Evolutionary conservation across 2,113 vertebrate genomes (phyloP).

Genomic region (Boulengeromyrus knoepffleri): DNA sequence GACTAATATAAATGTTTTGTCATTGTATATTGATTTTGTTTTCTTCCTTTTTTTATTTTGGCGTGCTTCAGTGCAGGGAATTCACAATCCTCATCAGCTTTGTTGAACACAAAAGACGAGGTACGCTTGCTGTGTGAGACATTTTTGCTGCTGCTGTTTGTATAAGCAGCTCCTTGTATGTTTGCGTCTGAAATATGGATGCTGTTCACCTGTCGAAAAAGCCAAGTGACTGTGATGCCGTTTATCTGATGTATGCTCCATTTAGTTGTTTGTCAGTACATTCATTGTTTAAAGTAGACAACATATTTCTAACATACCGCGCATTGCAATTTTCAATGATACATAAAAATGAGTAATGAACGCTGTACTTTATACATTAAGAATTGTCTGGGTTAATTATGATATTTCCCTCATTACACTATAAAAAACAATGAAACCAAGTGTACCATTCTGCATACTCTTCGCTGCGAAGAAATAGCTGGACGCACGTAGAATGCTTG

Average conservation of each 20-base stretch:
- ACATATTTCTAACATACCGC: not conserved
- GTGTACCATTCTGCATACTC: not conserved
- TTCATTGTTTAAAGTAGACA: not conserved
- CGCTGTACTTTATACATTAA: not conserved
- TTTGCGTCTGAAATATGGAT: not conserved
- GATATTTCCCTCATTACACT: not conserved
- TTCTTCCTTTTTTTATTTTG: not conserved
- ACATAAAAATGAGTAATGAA: not conserved
- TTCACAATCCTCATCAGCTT: constrained; percentile 22
- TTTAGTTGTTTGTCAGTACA: not conserved
- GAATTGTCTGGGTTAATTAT: not conserved
- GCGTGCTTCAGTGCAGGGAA: not conserved
- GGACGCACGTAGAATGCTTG: not conserved
- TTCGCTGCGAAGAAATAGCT: not conserved
- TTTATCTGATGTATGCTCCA: not conserved
- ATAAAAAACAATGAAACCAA: not conserved
- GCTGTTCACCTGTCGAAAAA: not conserved
- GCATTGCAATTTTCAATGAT: not conserved
- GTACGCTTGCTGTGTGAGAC: constrained; percentile 18
- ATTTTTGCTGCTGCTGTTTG: not conserved
- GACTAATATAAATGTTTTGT: not conserved
- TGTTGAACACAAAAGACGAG: constrained; percentile 42
- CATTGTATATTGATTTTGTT: not conserved
- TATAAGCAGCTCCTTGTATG: not conserved
- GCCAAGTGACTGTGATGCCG: not conserved